These are phyloP conservation scores for Periophthalmus magnuspinnatus DNA, from an alignment of 2,797 vertebrate species.

Conservation along the genomic window DNA sequence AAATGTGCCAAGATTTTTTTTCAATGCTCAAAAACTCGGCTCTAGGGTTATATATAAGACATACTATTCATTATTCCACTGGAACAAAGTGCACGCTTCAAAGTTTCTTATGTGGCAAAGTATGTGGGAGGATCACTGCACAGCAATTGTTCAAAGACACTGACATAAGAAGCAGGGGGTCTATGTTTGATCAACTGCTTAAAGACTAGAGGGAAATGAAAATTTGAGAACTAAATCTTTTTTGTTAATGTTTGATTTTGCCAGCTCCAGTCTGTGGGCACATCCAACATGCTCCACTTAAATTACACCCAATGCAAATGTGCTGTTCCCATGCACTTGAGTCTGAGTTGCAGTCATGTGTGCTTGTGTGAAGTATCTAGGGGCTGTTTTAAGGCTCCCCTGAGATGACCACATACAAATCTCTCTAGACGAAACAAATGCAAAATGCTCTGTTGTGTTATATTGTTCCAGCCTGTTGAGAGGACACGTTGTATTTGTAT, in stretches of 20 bases:
- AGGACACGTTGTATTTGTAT: background rate
- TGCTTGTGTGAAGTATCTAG: background rate
- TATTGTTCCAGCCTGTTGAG: background rate
- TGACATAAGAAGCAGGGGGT: conserved; percentile 26
- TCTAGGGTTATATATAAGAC: conserved; percentile 19
- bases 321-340: background rate
- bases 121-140: conserved; percentile 28
- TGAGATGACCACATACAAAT: conserved; percentile 3
- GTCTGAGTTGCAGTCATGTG: conserved; percentile 2
- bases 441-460: background rate
- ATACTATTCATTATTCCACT: conserved; percentile 4
- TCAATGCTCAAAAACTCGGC: conserved; percentile 5
- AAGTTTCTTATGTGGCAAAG: conserved; percentile 28
- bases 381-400: conserved; percentile 4
- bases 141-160: conserved; percentile 36
- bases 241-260: conserved; percentile 4
- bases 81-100: conserved; percentile 37
- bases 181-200: conserved; percentile 31
- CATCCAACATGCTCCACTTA: conserved; percentile 8
- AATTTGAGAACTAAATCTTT: conserved; percentile 13
- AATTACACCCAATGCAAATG: background rate
- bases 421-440: background rate
- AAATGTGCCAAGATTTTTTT: conserved; percentile 24
- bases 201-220: conserved; percentile 25
- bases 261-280: background rate